Evolutionary conservation across 2,797 vertebrate genomes (phyloP).

Genomic region (Acanthurus tractus): DNA sequence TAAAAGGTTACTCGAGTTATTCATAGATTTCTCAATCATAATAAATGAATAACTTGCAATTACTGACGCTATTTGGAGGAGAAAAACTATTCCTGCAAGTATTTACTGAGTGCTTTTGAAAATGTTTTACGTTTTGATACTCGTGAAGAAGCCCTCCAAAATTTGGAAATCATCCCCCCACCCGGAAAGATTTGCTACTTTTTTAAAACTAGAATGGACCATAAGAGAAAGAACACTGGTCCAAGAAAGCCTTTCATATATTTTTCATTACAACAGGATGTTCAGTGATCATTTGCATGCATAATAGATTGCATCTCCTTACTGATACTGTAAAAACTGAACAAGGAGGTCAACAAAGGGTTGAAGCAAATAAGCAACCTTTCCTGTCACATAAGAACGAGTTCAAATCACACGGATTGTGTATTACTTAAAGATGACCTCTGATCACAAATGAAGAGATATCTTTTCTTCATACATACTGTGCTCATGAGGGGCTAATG

Average conservation of each 20-base stretch:
- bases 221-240: not conserved
- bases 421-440: conserved; percentile 31
- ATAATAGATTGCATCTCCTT: conserved; percentile 40
- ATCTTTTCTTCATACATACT: conserved; percentile 44
- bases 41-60: conserved; percentile 1
- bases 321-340: conserved; percentile 19
- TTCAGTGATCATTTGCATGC: conserved; percentile 41
- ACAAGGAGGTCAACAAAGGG: conserved; percentile 35
- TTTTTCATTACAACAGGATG: conserved; percentile 39
- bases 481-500: conserved; percentile 55
- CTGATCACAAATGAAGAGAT: conserved; percentile 43
- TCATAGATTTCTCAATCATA: conserved; percentile 5
- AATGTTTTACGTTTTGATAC: conserved; percentile 16
- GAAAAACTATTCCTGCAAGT: not conserved
- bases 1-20: not conserved
- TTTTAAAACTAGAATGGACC: not conserved
- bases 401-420: conserved; percentile 28
- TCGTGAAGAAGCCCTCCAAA: conserved; percentile 1
- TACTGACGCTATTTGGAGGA: not conserved
- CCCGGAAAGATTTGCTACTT: conserved; percentile 7
- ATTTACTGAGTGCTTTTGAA: not conserved
- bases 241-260: conserved; percentile 19
- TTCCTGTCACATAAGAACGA: conserved; percentile 6
- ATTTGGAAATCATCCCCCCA: conserved; percentile 12
- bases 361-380: conserved; percentile 44